Base-by-base conservation (phyloP, 2,797 vertebrate genomes). In the Australoheros facetus region DNA sequence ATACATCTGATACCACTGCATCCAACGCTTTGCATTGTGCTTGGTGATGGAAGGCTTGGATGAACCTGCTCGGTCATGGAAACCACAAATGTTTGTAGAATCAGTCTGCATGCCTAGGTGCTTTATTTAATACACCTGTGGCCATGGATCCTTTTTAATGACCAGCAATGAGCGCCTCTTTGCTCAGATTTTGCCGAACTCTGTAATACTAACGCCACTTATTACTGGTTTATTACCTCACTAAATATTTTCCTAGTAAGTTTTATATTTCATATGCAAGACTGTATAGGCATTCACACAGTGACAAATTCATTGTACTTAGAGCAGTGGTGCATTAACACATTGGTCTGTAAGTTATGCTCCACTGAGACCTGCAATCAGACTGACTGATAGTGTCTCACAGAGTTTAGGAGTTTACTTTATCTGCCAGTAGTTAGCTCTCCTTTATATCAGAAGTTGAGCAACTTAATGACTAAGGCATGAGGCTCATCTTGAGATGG, bases 381-480 rank as follows among this genome's bases (percentile, higher is more conserved):
- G 62, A 30, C 42, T 69, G 64, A 48, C 26, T 69, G 64, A 69
- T 48, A 1, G 26, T 12, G 42, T 69, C 42, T 77, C 23, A 28
- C 37, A 62, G 37, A 16, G 7, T 21, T 64, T 45, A 16, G 8
- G 60, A 66, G 45, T 66, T 7, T 26, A 17, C 5, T 13, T 56
- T 57, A 30, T 48, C 39, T 71, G 55, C 12, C 34, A 30, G 42
- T 39, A 69, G 75, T 73, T 51, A 30, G 32, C 16, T 28, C 34
- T 62, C 30, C 74, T 26, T 75, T 57, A 37, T 64, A 51, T 83
- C 81, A 86, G 69, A 74, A 54, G 73, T 74, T 37, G 37, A 69
- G 64, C 75, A 71, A 75, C 19, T 79, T 81, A 85, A 82, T 81
- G 79, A 80, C 34, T 28, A 45, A 2, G 9, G 37, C 73, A 70